phyloP scores from a whole-genome alignment of 2,888 invertebrate genomes.

The Ctenicera cuprea region DNA sequence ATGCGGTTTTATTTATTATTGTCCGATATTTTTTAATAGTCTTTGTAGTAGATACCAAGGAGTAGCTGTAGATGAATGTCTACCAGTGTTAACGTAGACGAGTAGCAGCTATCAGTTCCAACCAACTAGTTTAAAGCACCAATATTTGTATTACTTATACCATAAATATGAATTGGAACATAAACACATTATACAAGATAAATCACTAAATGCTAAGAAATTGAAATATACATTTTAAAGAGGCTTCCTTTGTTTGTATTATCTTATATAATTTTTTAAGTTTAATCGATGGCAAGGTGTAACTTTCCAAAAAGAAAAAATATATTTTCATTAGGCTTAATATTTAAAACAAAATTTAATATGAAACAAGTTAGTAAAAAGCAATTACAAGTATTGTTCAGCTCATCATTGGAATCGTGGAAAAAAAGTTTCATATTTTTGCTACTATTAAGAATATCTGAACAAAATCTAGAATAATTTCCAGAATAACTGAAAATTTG shows the following conservation, averaged over 20 bases:
- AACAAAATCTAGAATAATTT: too few relatives aligned
- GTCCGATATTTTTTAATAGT: constrained; percentile 12
- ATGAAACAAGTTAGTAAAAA: too few relatives aligned
- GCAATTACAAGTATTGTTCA: too few relatives aligned
- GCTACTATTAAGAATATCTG: too few relatives aligned
- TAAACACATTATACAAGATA: constrained; percentile 57
- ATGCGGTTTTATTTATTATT: constrained; percentile 26
- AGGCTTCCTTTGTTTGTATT: background rate
- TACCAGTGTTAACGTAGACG: constrained; percentile 61
- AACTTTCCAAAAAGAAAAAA: background rate
- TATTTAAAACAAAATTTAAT: too few relatives aligned
- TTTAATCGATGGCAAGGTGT: background rate
- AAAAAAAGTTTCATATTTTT: too few relatives aligned
- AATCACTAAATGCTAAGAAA: constrained; percentile 67
- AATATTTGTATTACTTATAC: constrained; percentile 70
- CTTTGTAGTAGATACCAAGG: constrained; percentile 59
- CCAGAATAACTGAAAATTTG: too few relatives aligned
- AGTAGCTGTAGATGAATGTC: constrained; percentile 64
- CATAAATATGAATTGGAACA: constrained; percentile 60
- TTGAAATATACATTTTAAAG: constrained; percentile 60
- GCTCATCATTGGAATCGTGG: too few relatives aligned
- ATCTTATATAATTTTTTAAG: background rate
- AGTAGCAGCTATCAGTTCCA: constrained; percentile 67
- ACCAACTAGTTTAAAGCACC: constrained; percentile 71
- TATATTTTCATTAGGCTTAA: too few relatives aligned